These are phyloP conservation scores for Hemichromis elongatus DNA, from an alignment of 2,113 vertebrate genomes.

Conservation along the genomic window DNA sequence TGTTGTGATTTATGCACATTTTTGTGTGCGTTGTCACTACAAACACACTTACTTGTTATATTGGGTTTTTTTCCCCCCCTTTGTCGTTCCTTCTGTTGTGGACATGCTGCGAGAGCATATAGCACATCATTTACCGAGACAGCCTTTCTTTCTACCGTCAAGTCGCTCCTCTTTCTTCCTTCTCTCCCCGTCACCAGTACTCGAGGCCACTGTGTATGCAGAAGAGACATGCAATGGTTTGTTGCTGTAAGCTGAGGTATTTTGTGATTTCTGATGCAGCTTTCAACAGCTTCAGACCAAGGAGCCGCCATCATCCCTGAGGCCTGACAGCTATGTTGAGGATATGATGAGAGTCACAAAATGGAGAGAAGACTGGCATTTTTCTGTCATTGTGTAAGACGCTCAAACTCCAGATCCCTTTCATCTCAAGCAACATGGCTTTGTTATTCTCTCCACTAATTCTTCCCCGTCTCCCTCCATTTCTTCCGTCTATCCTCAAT, in stretches of 20 bases:
- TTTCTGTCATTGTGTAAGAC: constrained; percentile 43
- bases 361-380: constrained; percentile 19
- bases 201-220: constrained; percentile 35
- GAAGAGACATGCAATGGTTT: constrained; percentile 12
- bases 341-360: constrained; percentile 28
- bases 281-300: constrained; percentile 30
- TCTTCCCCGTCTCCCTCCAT: not conserved
- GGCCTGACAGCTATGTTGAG: constrained; percentile 43
- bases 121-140: constrained; percentile 30
- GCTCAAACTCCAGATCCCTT: constrained; percentile 30
- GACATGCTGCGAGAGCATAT: constrained; percentile 8
- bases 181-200: not conserved
- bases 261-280: constrained; percentile 50
- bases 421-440: constrained; percentile 39
- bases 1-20: not conserved
- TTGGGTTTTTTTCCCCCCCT: not conserved
- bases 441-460: constrained; percentile 34
- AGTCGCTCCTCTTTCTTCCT: not conserved
- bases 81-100: not conserved
- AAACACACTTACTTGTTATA: not conserved
- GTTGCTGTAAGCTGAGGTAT: constrained; percentile 16
- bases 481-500: not conserved
- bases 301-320: constrained; percentile 13
- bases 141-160: constrained; percentile 32
- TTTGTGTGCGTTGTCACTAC: not conserved